phyloP scores from a whole-genome alignment of 2,888 invertebrate genomes.

The Ptilodon capucinus region DNA sequence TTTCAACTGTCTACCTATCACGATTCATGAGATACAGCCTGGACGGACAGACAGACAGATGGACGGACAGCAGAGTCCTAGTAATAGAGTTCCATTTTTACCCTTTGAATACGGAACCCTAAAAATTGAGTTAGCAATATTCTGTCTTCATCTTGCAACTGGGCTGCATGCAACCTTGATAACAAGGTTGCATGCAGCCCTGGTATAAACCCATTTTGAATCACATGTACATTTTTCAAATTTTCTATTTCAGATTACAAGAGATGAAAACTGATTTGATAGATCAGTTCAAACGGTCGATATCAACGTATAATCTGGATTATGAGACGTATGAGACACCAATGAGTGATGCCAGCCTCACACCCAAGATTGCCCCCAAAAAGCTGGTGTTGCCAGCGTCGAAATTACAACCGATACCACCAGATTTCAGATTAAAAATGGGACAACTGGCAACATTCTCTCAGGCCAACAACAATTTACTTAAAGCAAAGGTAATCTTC shows the following conservation, averaged over 20 bases:
- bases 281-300: constrained; percentile 41
- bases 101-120: too few relatives aligned
- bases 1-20: too few relatives aligned
- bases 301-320: constrained; percentile 33
- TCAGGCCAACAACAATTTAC: constrained; percentile 17
- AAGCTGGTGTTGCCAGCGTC: constrained; percentile 67
- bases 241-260: constrained; percentile 50
- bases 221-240: not conserved
- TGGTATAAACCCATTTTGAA: too few relatives aligned
- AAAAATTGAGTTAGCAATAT: too few relatives aligned
- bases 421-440: constrained; percentile 57
- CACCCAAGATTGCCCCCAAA: constrained; percentile 17
- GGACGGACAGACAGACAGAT: too few relatives aligned
- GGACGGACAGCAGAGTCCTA: too few relatives aligned
- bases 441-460: constrained; percentile 33
- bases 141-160: too few relatives aligned
- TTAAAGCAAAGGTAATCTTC: constrained; percentile 20
- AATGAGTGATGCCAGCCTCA: not conserved
- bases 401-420: constrained; percentile 65
- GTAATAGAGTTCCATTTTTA: too few relatives aligned
- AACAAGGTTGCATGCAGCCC: too few relatives aligned
- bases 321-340: constrained; percentile 38
- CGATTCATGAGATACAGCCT: too few relatives aligned
- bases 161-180: too few relatives aligned
- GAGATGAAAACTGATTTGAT: constrained; percentile 44